Evolutionary conservation across 2,797 vertebrate species (phyloP), one percentile per base, ranked within the genome.

Genomic region (Todus mexicanus): DNA sequence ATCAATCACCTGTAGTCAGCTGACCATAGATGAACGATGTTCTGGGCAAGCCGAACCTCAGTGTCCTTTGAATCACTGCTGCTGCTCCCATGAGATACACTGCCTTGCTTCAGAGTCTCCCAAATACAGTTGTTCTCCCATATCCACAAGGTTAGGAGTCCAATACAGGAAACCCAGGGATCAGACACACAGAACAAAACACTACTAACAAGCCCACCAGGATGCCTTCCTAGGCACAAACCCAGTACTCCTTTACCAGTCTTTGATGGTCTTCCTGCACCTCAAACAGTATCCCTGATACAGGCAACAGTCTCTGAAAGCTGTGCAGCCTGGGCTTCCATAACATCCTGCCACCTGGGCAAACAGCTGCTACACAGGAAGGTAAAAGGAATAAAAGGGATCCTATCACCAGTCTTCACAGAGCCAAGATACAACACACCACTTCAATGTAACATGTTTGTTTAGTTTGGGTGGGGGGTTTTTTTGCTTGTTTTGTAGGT

Each of bases 331-430:
- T 47, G 35, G 33, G 17, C 40, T 90, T 80, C 50, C 57, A 18
- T n/a, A 75, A 95, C 73, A 96, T 95, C 92, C 93, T 94, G 93
- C 85, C 85, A 94, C 80, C 83, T 92, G 94, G 84, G 56, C 81
- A 84, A 89, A 89, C 89, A 92, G 84, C 63, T 79, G 89, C 47
- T 78, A 25, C 57, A 88, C 66, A 92, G 88, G 90, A 96, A 92
- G 42, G 38, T 59, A 78, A 78, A 91, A 77, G 21, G 11, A 92
- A 60, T 84, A 63, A 83, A 80, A 74, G n/a, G 14, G 21, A 88
- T 80, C 25, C 7, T 11, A n/a, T n/a, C n/a, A 77, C 26, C n/a
- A 63, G 21, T 47, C 47, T 75, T 80, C 19, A 57, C 11, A 57
- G 21, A 69, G 42, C 10, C 23, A 61, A 80, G 26, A 87, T 13